phyloP scores from a whole-genome alignment of 2,113 vertebrate species.

The Guaruba guarouba region DNA sequence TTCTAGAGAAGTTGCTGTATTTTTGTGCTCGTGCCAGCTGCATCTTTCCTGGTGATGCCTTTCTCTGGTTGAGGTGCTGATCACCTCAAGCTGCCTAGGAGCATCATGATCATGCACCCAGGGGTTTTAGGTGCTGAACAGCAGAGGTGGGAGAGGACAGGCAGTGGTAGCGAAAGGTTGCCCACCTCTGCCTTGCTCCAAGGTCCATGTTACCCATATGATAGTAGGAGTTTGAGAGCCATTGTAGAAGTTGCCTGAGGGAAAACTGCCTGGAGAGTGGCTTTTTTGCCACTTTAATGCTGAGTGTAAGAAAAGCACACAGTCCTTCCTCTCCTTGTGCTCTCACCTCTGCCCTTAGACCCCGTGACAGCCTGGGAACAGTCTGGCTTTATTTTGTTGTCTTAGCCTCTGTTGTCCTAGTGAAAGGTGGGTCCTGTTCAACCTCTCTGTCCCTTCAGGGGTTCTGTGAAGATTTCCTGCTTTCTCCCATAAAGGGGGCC shows the following conservation, averaged over 20 bases:
- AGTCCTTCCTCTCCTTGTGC: neutral
- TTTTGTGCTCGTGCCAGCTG: neutral
- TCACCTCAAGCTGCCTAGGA: neutral
- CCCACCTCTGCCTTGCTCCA: neutral
- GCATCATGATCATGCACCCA: neutral
- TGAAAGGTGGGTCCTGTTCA: neutral
- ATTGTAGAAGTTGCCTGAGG: neutral
- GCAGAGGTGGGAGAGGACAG: neutral
- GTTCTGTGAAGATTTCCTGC: constrained; percentile 20
- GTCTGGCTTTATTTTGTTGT: neutral
- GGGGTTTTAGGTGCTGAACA: neutral
- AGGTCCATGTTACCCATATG: neutral
- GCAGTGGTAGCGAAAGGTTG: neutral
- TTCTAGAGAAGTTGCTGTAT: neutral
- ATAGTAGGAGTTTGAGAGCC: neutral
- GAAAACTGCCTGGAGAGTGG: neutral
- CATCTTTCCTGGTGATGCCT: neutral
- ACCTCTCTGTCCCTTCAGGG: neutral
- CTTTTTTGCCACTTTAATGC: neutral
- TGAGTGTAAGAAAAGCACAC: neutral
- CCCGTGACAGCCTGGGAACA: neutral
- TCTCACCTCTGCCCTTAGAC: neutral
- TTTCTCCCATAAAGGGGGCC: neutral
- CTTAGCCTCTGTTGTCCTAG: neutral
- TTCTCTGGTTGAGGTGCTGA: neutral